These are phyloP conservation scores for Anthoscopus minutus DNA, from an alignment of 2,113 vertebrate genomes.

Conservation along the genomic window DNA sequence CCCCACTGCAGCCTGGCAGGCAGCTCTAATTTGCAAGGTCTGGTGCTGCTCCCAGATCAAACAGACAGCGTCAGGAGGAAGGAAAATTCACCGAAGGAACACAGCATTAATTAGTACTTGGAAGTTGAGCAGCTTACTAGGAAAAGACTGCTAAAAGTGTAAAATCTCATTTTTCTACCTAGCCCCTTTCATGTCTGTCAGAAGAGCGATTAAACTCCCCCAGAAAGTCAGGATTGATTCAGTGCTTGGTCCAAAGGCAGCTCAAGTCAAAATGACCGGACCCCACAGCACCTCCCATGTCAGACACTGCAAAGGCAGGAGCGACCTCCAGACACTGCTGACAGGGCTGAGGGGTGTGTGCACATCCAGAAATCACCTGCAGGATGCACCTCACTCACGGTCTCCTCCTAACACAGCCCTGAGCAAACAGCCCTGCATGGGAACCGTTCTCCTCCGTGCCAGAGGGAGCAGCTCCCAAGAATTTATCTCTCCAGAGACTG, in stretches of 20 bases:
- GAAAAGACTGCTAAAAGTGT: neutral
- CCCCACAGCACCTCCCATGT: neutral
- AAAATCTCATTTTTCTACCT: neutral
- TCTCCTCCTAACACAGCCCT: neutral
- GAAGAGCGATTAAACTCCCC: neutral
- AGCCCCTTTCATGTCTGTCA: neutral
- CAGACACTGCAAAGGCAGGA: neutral
- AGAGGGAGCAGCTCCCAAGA: neutral
- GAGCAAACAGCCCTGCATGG: neutral
- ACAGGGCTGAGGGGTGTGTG: neutral
- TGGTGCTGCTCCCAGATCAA: neutral
- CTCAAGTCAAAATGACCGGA: neutral
- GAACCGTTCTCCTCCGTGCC: rapidly evolving
- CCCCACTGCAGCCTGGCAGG: neutral
- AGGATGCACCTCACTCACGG: neutral
- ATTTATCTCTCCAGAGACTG: neutral
- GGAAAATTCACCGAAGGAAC: neutral
- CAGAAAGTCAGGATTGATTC: constrained; percentile 5
- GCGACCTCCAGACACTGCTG: neutral
- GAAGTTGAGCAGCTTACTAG: neutral
- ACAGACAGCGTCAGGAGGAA: neutral
- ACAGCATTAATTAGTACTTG: neutral
- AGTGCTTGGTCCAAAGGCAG: neutral
- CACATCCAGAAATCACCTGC: neutral
- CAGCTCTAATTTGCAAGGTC: neutral